Evolutionary conservation across 2,113 vertebrate genomes (phyloP).

Genomic region (Elaphurus davidianus): DNA sequence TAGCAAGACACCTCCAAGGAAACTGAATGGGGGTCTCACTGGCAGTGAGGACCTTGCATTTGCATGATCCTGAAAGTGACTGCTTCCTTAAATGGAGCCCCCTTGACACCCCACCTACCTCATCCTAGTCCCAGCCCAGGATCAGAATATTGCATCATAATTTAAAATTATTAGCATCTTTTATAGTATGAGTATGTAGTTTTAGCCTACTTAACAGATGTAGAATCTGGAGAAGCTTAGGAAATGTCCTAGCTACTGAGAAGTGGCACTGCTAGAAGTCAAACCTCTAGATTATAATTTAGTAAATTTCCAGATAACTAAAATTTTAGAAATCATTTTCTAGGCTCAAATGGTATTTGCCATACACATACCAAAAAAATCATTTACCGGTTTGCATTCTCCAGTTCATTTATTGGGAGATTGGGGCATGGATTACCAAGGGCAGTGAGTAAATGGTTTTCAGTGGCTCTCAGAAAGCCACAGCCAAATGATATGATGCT

Average conservation of each 20-base stretch:
- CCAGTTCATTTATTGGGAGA: not conserved
- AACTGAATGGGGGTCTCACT: not conserved
- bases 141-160: not conserved
- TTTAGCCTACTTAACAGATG: not conserved
- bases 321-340: not conserved
- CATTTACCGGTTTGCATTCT: not conserved
- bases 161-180: not conserved
- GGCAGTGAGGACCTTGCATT: not conserved
- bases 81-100: not conserved
- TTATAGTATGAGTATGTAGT: not conserved
- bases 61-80: not conserved
- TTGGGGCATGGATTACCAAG: not conserved
- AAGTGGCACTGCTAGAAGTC: not conserved
- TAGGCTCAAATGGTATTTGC: not conserved
- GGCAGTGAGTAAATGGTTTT: not conserved
- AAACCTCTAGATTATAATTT: not conserved
- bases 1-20: rapidly evolving
- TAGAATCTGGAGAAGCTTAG: not conserved
- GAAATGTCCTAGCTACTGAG: not conserved
- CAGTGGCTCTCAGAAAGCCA: not conserved
- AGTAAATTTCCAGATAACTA: not conserved
- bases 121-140: not conserved
- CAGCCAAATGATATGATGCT: not conserved
- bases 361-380: not conserved
- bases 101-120: not conserved